Evolutionary conservation across 2,113 vertebrate species (phyloP), one percentile per base, ranked within the genome.

Genomic region (Chloropsis cyanopogon): DNA sequence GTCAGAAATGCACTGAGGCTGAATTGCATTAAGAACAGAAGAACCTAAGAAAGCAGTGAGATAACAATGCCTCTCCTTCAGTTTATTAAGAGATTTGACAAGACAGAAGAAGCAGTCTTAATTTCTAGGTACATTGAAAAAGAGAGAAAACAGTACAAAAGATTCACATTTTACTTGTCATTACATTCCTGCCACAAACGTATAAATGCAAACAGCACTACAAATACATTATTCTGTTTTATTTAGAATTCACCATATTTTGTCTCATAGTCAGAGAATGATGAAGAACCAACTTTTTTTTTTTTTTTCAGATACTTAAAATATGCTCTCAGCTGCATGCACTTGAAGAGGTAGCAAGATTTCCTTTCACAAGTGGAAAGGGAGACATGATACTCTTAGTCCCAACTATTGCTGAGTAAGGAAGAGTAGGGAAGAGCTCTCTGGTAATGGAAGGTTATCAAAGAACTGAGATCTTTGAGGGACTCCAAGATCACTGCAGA

Each of bases 331-430:
- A 2, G 39, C 11, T 57, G 17, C 41, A 77, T 10, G 46, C 15
- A 25, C 26, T 16, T 42, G 35, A 64, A 87, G 44, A 8, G 57
- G 28, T 1, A 71, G 41, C 5, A 79, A 42, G 15, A 50, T 33
- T 80, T 85, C 53, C 35, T 71, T 47, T 42, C 26, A n/a, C 39
- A 35, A 57, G 19, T 26, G 49, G 23, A 53, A 89, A 52, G 46
- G 4, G 29, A 60, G 64, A 46, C 29, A 22, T 3, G 29, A 64
- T 6, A 35, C 1, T 3, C 1, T 63, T 47, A 37, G 17, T 12
- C 28, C 19, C 42, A 63, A 0, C 6, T 37, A 11, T 3, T 0
- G 0, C 14, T 72, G 53, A 12, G 35, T 18, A 21, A 41, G 44
- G n/a, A 41, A 63, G 31, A 66, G 44, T 4, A 24, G 42, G 33